Conservation (phyloP, 2,113 vertebrate species). For the Salvelinus sp. region DNA sequence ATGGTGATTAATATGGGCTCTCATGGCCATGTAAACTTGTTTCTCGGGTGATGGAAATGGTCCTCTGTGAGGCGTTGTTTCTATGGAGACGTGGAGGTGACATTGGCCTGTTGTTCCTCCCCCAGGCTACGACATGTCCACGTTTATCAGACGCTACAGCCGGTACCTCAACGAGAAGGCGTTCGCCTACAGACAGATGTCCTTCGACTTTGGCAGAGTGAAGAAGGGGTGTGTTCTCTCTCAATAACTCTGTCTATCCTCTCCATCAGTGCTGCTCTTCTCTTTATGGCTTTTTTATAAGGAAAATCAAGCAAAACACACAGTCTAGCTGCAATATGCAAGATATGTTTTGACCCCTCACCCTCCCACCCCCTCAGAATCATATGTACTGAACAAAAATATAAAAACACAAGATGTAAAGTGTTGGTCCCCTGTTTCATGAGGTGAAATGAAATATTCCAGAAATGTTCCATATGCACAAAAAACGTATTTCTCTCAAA, state of each 20-base stretch:
- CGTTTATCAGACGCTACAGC: constrained; percentile 96
- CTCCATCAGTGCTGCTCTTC: neutral
- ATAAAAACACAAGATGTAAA: too few relatives aligned
- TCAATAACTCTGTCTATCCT: constrained; percentile 2
- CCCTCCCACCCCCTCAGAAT: neutral
- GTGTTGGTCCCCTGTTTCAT: too few relatives aligned
- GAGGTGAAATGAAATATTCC: too few relatives aligned
- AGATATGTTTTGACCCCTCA: neutral
- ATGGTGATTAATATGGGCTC: constrained; percentile 25
- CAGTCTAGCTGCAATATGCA: neutral
- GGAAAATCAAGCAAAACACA: neutral
- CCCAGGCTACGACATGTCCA: constrained; percentile 97
- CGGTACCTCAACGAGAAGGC: constrained; percentile 98
- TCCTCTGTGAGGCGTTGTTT: constrained; percentile 10
- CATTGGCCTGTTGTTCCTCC: constrained; percentile 30
- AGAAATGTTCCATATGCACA: too few relatives aligned
- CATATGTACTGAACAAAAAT: too few relatives aligned
- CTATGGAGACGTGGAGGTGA: constrained; percentile 5
- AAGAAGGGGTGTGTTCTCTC: constrained; percentile 87
- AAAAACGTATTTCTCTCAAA: too few relatives aligned
- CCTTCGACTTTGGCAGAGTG: constrained; percentile 96
- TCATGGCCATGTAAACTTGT: constrained; percentile 33
- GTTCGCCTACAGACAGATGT: constrained; percentile 97
- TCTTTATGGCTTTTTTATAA: too few relatives aligned
- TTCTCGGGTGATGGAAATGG: constrained; percentile 8